phyloP scores from a whole-genome alignment of 2,797 vertebrate genomes.

The Acrossocheilus wenchowensis region DNA sequence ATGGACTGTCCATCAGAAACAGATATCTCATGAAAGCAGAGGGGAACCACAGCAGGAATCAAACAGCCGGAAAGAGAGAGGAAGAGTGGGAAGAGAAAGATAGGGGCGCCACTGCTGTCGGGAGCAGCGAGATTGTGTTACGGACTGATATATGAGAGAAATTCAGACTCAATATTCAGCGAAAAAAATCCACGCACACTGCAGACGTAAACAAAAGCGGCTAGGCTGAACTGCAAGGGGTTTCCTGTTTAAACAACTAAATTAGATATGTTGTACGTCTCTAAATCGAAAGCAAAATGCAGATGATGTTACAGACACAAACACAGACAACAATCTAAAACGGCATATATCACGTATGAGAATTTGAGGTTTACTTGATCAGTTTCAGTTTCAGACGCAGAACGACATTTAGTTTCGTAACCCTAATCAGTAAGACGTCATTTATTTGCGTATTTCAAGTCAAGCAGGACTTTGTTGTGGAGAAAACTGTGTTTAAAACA shows the following conservation, averaged over 20 bases:
- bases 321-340: constrained; percentile 7
- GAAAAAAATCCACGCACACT: background rate
- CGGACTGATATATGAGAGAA: constrained; percentile 27
- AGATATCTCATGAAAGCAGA: constrained; percentile 31
- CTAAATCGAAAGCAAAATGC: background rate
- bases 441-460: background rate
- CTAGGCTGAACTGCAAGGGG: background rate
- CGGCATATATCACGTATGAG: background rate
- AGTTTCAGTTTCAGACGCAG: constrained; percentile 40
- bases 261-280: background rate
- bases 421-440: background rate
- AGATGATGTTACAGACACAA: background rate
- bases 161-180: constrained; percentile 8
- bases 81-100: constrained; percentile 5
- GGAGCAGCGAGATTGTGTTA: constrained; percentile 39
- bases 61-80: constrained; percentile 27
- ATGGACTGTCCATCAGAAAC: constrained; percentile 36
- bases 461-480: constrained; percentile 37
- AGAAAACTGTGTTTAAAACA: constrained; percentile 11
- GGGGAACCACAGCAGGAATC: constrained; percentile 35
- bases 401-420: constrained; percentile 11
- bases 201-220: constrained; percentile 21
- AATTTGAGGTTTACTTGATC: constrained; percentile 16
- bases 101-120: constrained; percentile 13
- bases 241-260: background rate